Evolutionary conservation across 2,888 invertebrate genomes (phyloP), one percentile per base, ranked within the genome.

Genomic region (Rhagonycha fulva): DNA sequence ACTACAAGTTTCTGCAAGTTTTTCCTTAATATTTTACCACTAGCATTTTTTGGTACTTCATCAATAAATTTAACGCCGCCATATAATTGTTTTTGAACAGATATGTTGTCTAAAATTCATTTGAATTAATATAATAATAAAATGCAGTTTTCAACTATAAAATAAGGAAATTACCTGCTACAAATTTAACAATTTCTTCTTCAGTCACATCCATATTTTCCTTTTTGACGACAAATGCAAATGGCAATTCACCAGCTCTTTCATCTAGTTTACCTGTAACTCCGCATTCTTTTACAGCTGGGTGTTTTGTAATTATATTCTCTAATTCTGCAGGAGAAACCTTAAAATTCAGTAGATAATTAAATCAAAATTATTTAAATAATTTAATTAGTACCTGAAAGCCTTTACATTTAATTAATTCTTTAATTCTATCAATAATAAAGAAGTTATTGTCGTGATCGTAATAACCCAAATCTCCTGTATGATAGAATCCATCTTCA

Each of bases 371-470:
- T 19, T 5, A 10, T 12, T 4, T 14, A 12, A 32, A 23, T 10
- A 4, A 9, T 24, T 72, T 79, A 94, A n/a, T n/a, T n/a, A 24
- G 67, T 79, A 94, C 94, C 90, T 94, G 93, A 82, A 92, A 94
- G 32, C 93, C 95, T 86, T 96, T 96, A 84, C 94, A 95, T 86
- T 96, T 97, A 83, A 96, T 96, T 61, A 97, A 91, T 84, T 96
- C 96, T 85, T 96, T 96, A 19, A 96, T 88, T 78, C 96, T 89
- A 85, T 96, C 96, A 1, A 95, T 93, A 80, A 96, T 92, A 83
- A 90, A 95, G 87, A 95, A 94, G 85, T 90, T 92, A 0, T 92
- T 93, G 14, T 95, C 92, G 0, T 90, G 86, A 83, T 96, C 95
- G 81, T 92, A 94, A 85, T 93, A 94, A 1, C 94, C 96, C 79